Evolutionary conservation across 1,140 invertebrate species (phyloP).

Genomic region (Anastatus disparis): DNA sequence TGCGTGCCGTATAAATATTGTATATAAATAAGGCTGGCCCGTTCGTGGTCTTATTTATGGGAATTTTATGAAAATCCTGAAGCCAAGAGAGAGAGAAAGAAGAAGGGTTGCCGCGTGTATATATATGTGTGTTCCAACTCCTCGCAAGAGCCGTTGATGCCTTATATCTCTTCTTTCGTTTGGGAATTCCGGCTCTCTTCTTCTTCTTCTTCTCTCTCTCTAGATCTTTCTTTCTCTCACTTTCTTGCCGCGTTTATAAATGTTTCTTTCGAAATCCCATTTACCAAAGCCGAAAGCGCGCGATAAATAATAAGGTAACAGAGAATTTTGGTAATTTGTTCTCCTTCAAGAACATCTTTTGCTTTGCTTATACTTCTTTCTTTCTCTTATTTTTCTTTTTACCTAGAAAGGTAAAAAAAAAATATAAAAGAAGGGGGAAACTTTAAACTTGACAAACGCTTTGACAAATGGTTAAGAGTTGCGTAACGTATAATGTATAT

Average conservation of each 20-base stretch:
- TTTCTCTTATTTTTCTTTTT: no score
- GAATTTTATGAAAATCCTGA: constrained; percentile 59
- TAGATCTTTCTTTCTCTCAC: constrained; percentile 9
- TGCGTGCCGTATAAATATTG: constrained; percentile 61
- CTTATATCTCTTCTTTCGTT: constrained; percentile 20
- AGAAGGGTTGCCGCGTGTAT: constrained; percentile 35
- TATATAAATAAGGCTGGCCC: constrained; percentile 57
- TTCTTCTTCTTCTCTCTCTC: neutral
- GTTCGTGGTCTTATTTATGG: constrained; percentile 54
- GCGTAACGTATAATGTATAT: constrained; percentile 22
- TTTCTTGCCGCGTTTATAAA: constrained; percentile 33
- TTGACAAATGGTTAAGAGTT: constrained; percentile 21
- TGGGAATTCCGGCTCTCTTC: constrained; percentile 12
- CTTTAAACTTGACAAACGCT: constrained; percentile 33
- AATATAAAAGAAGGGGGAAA: no score
- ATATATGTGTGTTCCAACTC: no score
- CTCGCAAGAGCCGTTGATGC: constrained; percentile 37
- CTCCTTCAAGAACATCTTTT: neutral
- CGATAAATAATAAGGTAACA: constrained; percentile 38
- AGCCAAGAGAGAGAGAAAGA: constrained; percentile 8
- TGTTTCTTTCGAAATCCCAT: constrained; percentile 41
- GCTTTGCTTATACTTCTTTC: neutral
- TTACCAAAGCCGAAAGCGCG: constrained; percentile 32
- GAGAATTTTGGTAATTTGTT: constrained; percentile 38
- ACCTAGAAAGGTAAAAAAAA: no score